Evolutionary conservation across 2,113 vertebrate genomes (phyloP), one percentile per base, ranked within the genome.

Genomic region (Hydrolagus affinis): DNA sequence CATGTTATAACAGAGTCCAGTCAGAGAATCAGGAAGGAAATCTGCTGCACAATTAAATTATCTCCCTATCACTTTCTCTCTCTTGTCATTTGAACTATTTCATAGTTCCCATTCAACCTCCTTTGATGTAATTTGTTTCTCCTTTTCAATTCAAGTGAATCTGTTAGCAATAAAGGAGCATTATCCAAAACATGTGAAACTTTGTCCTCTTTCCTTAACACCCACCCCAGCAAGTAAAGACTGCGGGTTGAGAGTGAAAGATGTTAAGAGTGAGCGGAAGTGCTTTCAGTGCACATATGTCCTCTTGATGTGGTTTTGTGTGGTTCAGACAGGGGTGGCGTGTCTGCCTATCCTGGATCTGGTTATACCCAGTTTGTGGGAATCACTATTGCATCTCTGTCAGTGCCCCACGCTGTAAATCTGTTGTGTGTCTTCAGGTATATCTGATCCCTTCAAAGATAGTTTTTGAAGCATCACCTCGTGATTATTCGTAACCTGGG

Each of bases 221-320:
- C 44, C 44, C 44, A 44, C 44, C 44, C 44, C 44, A 44, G 44
- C 44, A 44, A 44, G 44, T 6, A 44, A 44, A 44, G 44, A 3
- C 2, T 6, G 1, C 4, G 75, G 1, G 3, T 32, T 9, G 15
- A 66, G 15, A 19, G 15, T 66, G 60, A 68, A 66, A 83, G 78
- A 62, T 44, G 78, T 83, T 83, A 83, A 66, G 28, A 32, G 28
- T 68, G 28, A 8, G 60, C 30, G 25, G 78, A 83, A 83, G 25
- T 30, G 1, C 17, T 15, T 21, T 10, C 8, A 62, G 28, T 11
- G 17, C 30, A 83, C 32, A 62, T 83, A 66, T 64, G 62, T 28
- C 25, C 11, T 83, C 60, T 83, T 32, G 11, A 64, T 83, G 78
- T 3, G 78, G 78, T 83, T 83, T 83, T 17, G 19, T 66, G 25